These are phyloP conservation scores for Epistrophe eligans DNA, from an alignment of 2,888 invertebrate species.

Conservation along the genomic window DNA sequence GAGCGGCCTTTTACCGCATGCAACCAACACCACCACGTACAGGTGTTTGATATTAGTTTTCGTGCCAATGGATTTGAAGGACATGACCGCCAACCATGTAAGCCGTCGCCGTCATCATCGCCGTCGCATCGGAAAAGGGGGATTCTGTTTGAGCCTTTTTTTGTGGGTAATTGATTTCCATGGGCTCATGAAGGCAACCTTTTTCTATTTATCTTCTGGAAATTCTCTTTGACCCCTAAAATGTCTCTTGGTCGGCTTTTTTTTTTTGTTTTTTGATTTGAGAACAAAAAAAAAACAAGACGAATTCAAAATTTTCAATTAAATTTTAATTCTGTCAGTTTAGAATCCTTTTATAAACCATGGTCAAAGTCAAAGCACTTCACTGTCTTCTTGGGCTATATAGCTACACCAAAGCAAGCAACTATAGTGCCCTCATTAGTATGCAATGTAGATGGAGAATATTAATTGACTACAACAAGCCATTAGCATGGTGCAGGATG, in stretches of 20 bases:
- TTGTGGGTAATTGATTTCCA: slow-evolving; percentile 25
- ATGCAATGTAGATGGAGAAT: slow-evolving; percentile 68
- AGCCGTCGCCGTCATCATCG: background rate
- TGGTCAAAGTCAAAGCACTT: slow-evolving; percentile 66
- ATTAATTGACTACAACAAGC: slow-evolving; percentile 76
- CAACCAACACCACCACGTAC: slow-evolving; percentile 17
- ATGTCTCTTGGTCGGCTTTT: background rate
- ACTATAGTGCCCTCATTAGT: slow-evolving; percentile 59
- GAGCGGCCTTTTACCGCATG: slow-evolving; percentile 32
- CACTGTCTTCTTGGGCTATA: slow-evolving; percentile 3
- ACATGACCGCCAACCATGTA: slow-evolving; percentile 14
- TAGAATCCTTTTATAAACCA: slow-evolving; percentile 50
- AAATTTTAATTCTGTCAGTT: slow-evolving; percentile 47
- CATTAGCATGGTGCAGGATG: slow-evolving; percentile 72
- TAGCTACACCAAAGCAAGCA: background rate
- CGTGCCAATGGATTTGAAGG: slow-evolving; percentile 28
- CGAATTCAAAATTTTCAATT: slow-evolving; percentile 55
- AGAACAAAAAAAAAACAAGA: background rate
- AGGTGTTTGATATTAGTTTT: slow-evolving; percentile 47
- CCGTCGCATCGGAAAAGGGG: background rate
- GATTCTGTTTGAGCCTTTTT: background rate
- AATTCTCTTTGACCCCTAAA: slow-evolving; percentile 20
- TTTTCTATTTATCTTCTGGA: slow-evolving; percentile 9
- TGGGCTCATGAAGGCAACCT: background rate
- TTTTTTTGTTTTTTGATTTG: background rate